Conservation (phyloP, 2,797 vertebrate species). For the Hoplostethus atlanticus region DNA sequence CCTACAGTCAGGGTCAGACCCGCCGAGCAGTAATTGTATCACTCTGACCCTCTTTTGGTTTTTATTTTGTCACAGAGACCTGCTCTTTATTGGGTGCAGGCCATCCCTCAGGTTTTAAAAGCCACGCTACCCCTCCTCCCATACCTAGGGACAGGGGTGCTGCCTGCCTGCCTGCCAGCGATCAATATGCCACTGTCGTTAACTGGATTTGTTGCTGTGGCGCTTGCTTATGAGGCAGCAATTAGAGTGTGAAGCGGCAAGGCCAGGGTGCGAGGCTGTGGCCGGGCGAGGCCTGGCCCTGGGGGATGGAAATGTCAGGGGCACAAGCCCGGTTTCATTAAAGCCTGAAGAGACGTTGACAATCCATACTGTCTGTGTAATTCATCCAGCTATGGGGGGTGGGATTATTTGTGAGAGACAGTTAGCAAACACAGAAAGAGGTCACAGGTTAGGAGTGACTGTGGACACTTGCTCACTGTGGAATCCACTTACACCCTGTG, state of each 20-base stretch:
- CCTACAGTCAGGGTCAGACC: conserved; percentile 74
- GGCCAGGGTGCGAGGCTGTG: conserved; percentile 66
- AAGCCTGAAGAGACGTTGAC: conserved; percentile 64
- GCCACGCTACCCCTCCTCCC: conserved; percentile 65
- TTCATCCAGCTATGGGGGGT: conserved; percentile 52
- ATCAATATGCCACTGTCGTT: conserved; percentile 85
- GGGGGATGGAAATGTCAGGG: conserved; percentile 76
- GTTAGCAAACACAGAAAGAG: conserved; percentile 67
- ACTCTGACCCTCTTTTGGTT: conserved; percentile 82
- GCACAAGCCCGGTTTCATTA: conserved; percentile 77
- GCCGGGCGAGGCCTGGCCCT: conserved; percentile 57
- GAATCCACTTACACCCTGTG: conserved; percentile 71
- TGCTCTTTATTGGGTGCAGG: conserved; percentile 82
- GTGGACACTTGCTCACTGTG: conserved; percentile 60
- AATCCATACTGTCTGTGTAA: conserved; percentile 79
- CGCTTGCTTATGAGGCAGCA: conserved; percentile 84
- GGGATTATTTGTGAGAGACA: conserved; percentile 72
- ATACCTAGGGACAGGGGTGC: conserved; percentile 73
- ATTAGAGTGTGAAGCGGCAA: conserved; percentile 82
- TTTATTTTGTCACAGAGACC: conserved; percentile 85
- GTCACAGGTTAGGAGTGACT: conserved; percentile 74
- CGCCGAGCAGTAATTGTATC: conserved; percentile 81
- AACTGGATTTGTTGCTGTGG: conserved; percentile 86
- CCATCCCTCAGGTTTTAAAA: conserved; percentile 82
- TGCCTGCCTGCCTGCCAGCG: conserved; percentile 62